Percentiles rank a stretch among this genome's conserved stretches.
Evolutionary conservation across 2,113 vertebrate species (phyloP).

Genomic region (Deroptyus accipitrinus): DNA sequence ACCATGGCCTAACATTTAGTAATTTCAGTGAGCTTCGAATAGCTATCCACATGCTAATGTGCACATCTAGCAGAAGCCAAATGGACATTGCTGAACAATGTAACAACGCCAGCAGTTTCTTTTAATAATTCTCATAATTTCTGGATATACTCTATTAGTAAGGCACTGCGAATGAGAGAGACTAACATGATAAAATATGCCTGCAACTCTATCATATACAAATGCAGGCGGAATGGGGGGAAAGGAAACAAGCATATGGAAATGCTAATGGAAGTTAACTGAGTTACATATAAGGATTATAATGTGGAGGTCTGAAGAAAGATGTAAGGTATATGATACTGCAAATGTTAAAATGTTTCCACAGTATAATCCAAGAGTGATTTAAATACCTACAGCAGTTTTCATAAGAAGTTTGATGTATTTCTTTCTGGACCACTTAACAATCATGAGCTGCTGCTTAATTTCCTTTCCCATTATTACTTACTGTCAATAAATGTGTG

Average conservation of each 20-base stretch:
- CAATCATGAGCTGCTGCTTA: background rate
- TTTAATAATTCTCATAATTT: background rate
- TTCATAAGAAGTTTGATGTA: background rate
- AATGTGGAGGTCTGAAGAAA: background rate
- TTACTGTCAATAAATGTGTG: background rate
- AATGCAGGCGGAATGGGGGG: rapidly evolving
- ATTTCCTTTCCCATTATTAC: background rate
- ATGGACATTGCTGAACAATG: background rate
- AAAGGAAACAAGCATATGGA: background rate
- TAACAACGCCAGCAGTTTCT: background rate
- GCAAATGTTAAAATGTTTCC: background rate
- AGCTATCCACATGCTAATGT: background rate
- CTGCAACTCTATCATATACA: background rate
- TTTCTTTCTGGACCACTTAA: constrained; percentile 30
- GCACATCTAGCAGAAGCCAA: background rate
- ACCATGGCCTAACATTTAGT: background rate
- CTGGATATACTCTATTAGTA: background rate
- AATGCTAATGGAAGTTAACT: background rate
- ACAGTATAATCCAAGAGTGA: background rate
- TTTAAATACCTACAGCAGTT: background rate
- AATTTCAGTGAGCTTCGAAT: background rate
- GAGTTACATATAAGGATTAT: background rate
- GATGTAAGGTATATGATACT: background rate
- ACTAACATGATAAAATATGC: background rate
- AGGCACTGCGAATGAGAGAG: background rate